Evolutionary conservation across 2,888 invertebrate species (phyloP).

Genomic region (Pseudococcus longispinus): DNA sequence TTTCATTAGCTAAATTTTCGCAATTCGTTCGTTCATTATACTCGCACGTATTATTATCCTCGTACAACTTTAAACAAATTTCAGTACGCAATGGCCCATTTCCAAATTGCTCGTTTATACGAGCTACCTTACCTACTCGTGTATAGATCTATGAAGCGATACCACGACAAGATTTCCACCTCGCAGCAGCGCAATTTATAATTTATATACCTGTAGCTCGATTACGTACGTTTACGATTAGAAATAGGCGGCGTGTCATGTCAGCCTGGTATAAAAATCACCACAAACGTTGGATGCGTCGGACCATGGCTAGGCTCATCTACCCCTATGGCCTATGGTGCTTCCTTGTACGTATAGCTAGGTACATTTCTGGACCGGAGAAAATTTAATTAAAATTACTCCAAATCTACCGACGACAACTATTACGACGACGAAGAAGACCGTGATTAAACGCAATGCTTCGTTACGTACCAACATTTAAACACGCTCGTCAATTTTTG

Average conservation of each 20-base stretch:
- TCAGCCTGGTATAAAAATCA: background rate
- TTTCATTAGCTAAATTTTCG: conserved; percentile 6
- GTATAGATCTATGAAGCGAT: background rate
- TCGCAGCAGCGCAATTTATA: background rate
- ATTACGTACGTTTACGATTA: background rate
- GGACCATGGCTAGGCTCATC: background rate
- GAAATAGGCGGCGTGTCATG: background rate
- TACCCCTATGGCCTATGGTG: background rate
- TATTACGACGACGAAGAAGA: background rate
- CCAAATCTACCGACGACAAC: background rate
- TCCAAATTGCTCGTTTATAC: background rate
- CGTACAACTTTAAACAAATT: background rate
- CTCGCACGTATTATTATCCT: background rate
- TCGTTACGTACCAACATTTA: background rate
- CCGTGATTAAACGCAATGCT: conserved; percentile 1
- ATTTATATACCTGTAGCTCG: background rate
- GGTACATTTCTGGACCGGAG: background rate
- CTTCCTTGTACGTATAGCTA: background rate
- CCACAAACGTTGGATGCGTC: background rate
- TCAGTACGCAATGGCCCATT: background rate
- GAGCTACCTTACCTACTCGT: background rate
- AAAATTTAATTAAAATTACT: conserved; percentile 10
- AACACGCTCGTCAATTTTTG: conserved; percentile 12
- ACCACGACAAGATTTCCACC: background rate
- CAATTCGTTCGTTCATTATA: background rate